A percentile compares a stretch with the other conserved stretches of the same genome.
Evolutionary conservation across 2,888 invertebrate species (phyloP).

Genomic region (Nycteola revayana): DNA sequence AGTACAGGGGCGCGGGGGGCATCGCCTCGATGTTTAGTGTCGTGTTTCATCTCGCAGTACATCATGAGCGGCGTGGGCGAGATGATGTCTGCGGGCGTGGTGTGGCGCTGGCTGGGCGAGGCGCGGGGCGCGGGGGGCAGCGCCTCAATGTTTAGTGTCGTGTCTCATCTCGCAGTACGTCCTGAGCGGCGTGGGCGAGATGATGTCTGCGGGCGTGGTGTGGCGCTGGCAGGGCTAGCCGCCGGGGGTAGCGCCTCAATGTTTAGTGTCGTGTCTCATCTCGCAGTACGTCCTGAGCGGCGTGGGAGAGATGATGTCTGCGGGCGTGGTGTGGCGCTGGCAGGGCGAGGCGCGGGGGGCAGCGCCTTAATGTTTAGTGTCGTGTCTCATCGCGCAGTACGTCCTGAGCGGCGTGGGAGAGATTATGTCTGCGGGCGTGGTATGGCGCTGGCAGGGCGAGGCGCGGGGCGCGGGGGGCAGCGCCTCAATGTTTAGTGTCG

Average conservation of each 20-base stretch:
- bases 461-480: slow-evolving; percentile 28
- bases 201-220: slow-evolving; percentile 86
- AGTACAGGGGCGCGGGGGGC: no score
- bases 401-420: slow-evolving; percentile 95
- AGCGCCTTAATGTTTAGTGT: not conserved
- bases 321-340: slow-evolving; percentile 82
- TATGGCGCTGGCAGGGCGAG: slow-evolving; percentile 67
- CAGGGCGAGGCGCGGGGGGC: slow-evolving; percentile 39
- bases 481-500: slow-evolving; percentile 7
- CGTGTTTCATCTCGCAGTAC: slow-evolving; percentile 82
- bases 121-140: slow-evolving; percentile 28
- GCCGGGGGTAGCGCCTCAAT: no score
- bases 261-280: not conserved
- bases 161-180: slow-evolving; percentile 86
- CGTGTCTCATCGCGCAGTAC: slow-evolving; percentile 82
- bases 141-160: slow-evolving; percentile 7
- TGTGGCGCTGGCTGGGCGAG: slow-evolving; percentile 67
- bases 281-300: slow-evolving; percentile 94
- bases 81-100: slow-evolving; percentile 87
- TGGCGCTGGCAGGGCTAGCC: no score
- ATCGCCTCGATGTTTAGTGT: not conserved
- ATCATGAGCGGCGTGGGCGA: slow-evolving; percentile 95
- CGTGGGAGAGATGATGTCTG: slow-evolving; percentile 90
- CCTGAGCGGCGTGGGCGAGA: slow-evolving; percentile 93
- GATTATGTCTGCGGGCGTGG: slow-evolving; percentile 86